A percentile compares a stretch with the other conserved stretches of the same genome.
phyloP scores from a whole-genome alignment of 2,888 invertebrate genomes.

The Lottia gigantea region DNA sequence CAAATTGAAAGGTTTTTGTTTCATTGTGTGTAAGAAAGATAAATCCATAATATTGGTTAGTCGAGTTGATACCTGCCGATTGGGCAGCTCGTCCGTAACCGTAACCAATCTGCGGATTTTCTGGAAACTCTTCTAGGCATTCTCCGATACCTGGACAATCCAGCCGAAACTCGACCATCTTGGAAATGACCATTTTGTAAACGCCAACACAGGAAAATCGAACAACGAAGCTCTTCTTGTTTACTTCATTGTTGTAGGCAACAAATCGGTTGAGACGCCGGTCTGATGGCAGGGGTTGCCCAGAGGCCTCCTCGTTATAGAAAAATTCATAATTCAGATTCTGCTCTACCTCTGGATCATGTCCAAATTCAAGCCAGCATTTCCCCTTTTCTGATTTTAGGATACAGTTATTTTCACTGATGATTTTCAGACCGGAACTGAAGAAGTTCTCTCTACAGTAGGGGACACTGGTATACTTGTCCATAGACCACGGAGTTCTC shows the following conservation, averaged over 20 bases:
- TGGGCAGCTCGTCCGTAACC: constrained; percentile 41
- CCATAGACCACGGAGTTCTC: constrained; percentile 24
- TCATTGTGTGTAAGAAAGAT: constrained; percentile 25
- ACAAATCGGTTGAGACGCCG: constrained; percentile 24
- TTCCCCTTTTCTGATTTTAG: constrained; percentile 28
- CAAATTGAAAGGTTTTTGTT: constrained; percentile 35
- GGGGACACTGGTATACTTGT: constrained; percentile 26
- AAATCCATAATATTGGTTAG: constrained; percentile 37
- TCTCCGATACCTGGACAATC: constrained; percentile 39
- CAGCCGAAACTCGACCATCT: constrained; percentile 51
- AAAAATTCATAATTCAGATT: constrained; percentile 32
- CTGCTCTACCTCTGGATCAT: constrained; percentile 15
- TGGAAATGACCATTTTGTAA: constrained; percentile 13
- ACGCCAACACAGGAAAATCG: constrained; percentile 24
- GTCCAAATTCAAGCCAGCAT: constrained; percentile 26
- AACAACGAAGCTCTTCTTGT: constrained; percentile 24
- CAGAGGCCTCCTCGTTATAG: constrained; percentile 20
- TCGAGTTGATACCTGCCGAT: constrained; percentile 44
- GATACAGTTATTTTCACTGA: constrained; percentile 28
- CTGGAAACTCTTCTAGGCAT: constrained; percentile 44
- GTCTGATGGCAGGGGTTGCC: constrained; percentile 13
- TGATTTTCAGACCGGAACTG: constrained; percentile 26
- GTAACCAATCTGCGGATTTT: constrained; percentile 47
- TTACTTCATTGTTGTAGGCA: constrained; percentile 22
- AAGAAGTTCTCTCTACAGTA: constrained; percentile 31